Evolutionary conservation across 2,113 vertebrate genomes (phyloP), one percentile per base, ranked within the genome.

Genomic region (Chaetura pelagica): DNA sequence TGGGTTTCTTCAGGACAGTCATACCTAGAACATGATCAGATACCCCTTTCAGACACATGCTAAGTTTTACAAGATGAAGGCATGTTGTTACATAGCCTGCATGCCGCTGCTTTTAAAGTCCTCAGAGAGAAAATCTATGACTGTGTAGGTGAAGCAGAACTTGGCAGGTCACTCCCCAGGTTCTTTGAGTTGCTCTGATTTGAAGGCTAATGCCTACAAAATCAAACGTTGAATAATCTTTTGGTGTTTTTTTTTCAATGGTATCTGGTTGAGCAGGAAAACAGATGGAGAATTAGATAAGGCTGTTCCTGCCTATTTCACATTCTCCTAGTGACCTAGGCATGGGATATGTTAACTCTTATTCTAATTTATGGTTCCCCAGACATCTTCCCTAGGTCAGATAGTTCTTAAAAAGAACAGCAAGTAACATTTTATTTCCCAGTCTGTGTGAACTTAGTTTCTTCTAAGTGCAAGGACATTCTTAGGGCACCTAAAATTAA

Each of bases 191-290:
- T 93, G 34, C 55, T 94, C 67, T 92, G 63, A 83, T 84, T 96
- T 94, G 92, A 91, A 93, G 84, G 67, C 92, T 96, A 95, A 96
- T 89, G 54, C 27, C 72, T 86, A 34, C 44, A 78, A 89, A 94
- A 94, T 90, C 91, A 93, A 38, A 58, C 3, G 2, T 4, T 78
- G 75, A 86, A 72, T 67, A 95, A 92, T 59, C 91, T 94, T 94
- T 34, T 71, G 55, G 46, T 83, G n/a, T 3, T 68, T 94, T 92
- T 42, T 42, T 96, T 83, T 90, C 29, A 86, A 66, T 80, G 34
- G 72, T 66, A 34, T 59, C 44, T 59, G 12, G 34, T 84, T 91
- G 68, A 93, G 63, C 75, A 91, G 79, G 68, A 95, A 93, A 95
- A 22, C n/a, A 52, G 75, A 84, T 86, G 51, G 85, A 93, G 93